Conservation (phyloP, 2,797 vertebrate species). For the Malacoraja senta region DNA sequence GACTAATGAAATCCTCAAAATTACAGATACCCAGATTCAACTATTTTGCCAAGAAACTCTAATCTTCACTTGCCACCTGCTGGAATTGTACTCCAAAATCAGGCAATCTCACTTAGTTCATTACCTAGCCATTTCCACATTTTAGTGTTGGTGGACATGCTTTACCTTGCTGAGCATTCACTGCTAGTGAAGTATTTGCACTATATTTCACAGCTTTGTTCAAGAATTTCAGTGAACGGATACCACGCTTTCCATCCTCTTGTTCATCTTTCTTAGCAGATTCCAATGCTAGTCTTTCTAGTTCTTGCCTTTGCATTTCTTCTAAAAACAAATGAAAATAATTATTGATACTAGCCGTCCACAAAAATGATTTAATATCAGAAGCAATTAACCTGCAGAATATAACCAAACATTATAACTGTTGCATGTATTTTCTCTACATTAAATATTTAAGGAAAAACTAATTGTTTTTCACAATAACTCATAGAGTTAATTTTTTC, state of each 20-base stretch:
- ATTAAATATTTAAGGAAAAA: not conserved
- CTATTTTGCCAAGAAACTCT: not conserved
- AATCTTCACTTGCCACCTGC: not conserved
- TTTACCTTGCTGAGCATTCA: slow-evolving; percentile 19
- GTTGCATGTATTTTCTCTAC: not conserved
- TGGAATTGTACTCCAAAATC: too few relatives aligned
- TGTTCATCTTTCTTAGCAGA: slow-evolving; percentile 66
- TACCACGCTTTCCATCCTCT: slow-evolving; percentile 60
- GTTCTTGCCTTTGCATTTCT: slow-evolving; percentile 74
- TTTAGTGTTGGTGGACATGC: not conserved
- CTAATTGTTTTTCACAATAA: too few relatives aligned
- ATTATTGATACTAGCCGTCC: not conserved
- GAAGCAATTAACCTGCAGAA: not conserved
- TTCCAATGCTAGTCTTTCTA: slow-evolving; percentile 74
- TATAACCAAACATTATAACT: not conserved
- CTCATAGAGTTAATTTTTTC: not conserved
- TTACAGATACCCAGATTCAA: not conserved
- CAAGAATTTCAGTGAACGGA: slow-evolving; percentile 62
- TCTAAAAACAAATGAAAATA: slow-evolving; percentile 59
- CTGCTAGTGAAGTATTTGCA: slow-evolving; percentile 45
- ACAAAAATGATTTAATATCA: not conserved
- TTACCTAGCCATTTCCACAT: not conserved
- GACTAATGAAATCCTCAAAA: not conserved
- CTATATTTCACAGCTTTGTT: slow-evolving; percentile 65
- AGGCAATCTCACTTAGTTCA: not conserved